Evolutionary conservation across 2,797 vertebrate genomes (phyloP).

Genomic region (Pangasius sanitwongsei): DNA sequence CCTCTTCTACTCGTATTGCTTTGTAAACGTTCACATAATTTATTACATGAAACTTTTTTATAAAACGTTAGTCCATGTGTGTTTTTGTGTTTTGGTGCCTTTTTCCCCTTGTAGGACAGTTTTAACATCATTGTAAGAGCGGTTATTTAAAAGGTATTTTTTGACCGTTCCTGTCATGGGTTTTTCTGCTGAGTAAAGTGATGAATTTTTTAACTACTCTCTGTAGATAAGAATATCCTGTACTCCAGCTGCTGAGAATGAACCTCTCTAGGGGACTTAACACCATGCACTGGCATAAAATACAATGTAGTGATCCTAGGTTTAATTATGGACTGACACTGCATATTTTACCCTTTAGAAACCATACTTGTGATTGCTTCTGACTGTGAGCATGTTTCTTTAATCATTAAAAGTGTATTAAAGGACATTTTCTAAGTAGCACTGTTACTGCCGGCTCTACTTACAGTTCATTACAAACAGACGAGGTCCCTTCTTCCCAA

Average conservation of each 20-base stretch:
- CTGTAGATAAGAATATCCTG: not conserved
- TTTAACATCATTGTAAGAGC: not conserved
- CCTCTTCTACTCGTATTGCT: too few relatives aligned
- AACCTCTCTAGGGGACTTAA: not conserved
- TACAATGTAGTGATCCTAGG: not conserved
- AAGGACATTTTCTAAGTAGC: not conserved
- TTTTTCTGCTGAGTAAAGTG: constrained; percentile 21
- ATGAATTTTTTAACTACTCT: constrained; percentile 12
- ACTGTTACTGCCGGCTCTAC: not conserved
- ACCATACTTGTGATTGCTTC: not conserved
- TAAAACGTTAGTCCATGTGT: not conserved
- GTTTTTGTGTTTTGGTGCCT: not conserved
- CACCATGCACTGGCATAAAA: not conserved
- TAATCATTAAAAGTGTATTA: not conserved
- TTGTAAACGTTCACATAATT: not conserved
- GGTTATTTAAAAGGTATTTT: constrained; percentile 22
- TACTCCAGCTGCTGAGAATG: constrained; percentile 4
- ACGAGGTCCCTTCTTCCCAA: not conserved
- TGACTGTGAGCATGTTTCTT: not conserved
- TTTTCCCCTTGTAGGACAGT: not conserved
- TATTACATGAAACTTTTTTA: not conserved
- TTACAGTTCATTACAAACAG: not conserved
- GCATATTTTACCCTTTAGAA: not conserved
- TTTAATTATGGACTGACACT: constrained; percentile 7
- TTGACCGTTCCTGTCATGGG: constrained; percentile 10